Base-by-base conservation (phyloP, 92 coral and sea anemone species). In the Zoanthus solanderi region DNA sequence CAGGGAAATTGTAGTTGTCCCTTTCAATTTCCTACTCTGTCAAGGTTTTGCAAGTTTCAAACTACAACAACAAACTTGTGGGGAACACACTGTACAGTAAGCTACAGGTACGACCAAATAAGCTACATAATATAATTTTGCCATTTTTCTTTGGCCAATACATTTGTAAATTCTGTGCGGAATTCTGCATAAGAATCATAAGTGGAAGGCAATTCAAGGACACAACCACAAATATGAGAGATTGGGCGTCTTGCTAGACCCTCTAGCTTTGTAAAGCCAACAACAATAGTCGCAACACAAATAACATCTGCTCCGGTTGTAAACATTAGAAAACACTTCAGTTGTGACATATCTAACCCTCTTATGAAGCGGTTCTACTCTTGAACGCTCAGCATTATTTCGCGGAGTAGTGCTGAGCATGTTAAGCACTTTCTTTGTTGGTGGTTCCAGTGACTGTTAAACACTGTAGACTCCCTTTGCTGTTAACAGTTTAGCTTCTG, bases 151-250 rank as follows among this genome's bases (percentile, higher is more conserved):
- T 83, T 83, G 29, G 83, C 85, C 69, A 91, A 83, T 9, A 83
- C 78, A 85, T 91, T 88, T 6, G 91, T 87, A 72, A 91, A 88
- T 76, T 88, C 93, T 34, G 88, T 76, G 67, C 93, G 93, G 71
- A 90, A 90, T 75, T 90, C 93, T 56, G 91, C 53, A 87, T 88
- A 83, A 44, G 57, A 83, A 87, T 88, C 91, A 72, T 91, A 91
- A 9, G 93, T 90, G 76, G 78, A 85, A 18, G 92, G 90, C 61
- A 90, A 53, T 77, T 90, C 92, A 6, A 90, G 87, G 32, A 86
- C 83, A 74, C 87, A 90, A 71, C 90, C 87, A 45, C 92, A 86
- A 7, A 84, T 87, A 78, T 63, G 93, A 14, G 83, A 86, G 29
- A 91, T 83, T 61, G 91, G 93, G 30, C 90, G 69, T 73, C 90